phyloP scores from a whole-genome alignment of 2,113 vertebrate species.

The Stomatorhinus ivindoensis region DNA sequence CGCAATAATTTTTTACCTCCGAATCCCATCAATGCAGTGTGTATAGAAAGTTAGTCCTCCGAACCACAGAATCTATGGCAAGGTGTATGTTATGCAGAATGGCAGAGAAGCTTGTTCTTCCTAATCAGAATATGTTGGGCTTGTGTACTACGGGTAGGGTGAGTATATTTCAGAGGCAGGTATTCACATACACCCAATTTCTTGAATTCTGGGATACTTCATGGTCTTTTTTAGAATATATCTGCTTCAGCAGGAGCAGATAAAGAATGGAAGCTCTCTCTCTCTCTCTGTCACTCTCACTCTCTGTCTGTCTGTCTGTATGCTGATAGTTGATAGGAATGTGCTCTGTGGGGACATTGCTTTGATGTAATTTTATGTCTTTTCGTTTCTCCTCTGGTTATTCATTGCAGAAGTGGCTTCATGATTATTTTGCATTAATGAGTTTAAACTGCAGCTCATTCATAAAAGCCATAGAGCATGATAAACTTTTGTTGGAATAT shows the following conservation, averaged over 20 bases:
- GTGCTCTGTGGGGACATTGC: not conserved
- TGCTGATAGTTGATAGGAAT: not conserved
- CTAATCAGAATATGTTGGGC: not conserved
- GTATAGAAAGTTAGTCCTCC: not conserved
- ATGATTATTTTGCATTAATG: not conserved
- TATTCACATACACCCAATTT: not conserved
- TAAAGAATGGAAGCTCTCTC: not conserved
- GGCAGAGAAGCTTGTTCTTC: slow-evolving; percentile 2
- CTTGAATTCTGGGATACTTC: not conserved
- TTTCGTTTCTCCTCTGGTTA: not conserved
- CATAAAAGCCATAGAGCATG: not conserved
- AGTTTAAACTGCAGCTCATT: not conserved
- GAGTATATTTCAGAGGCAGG: not conserved
- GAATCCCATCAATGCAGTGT: not conserved
- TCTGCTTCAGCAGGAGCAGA: not conserved
- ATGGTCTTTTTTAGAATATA: not conserved
- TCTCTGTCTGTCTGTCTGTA: slow-evolving; percentile 3
- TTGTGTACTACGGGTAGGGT: not conserved
- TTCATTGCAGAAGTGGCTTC: not conserved
- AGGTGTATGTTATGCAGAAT: not conserved
- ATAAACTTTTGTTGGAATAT: not conserved
- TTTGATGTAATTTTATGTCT: not conserved
- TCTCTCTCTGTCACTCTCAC: not conserved
- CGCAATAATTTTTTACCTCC: not conserved
- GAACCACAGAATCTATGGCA: not conserved